phyloP scores from a whole-genome alignment of 2,888 invertebrate species.

The Caradrina clavipalpis region DNA sequence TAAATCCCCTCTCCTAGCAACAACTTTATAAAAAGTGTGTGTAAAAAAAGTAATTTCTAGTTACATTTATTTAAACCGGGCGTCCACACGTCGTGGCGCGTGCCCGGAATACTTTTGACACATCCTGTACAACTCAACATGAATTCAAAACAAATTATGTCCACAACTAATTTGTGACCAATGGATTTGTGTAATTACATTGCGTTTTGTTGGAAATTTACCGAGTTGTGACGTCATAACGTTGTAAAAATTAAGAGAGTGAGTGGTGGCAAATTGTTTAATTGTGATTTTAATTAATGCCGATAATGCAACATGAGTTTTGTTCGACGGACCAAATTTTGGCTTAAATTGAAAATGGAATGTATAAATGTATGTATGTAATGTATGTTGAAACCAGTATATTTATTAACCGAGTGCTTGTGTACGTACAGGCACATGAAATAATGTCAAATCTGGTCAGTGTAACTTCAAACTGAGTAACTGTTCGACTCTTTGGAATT shows the following conservation, averaged over 20 bases:
- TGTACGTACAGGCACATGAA: no score
- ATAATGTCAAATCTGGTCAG: no score
- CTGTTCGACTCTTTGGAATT: no score
- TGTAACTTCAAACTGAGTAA: no score
- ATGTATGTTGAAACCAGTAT: no score
- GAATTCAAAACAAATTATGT: conserved; percentile 68
- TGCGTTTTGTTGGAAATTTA: conserved; percentile 32
- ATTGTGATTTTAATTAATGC: conserved; percentile 36
- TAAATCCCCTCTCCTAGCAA: neutral
- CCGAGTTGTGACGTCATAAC: conserved; percentile 28
- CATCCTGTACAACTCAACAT: conserved; percentile 53
- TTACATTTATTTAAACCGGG: conserved; percentile 35
- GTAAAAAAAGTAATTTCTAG: conserved; percentile 18
- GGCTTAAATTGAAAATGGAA: neutral
- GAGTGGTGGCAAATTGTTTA: conserved; percentile 11
- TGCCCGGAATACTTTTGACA: conserved; percentile 44
- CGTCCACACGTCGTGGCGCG: conserved; percentile 48
- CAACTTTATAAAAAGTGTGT: conserved; percentile 11
- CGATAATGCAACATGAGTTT: conserved; percentile 9
- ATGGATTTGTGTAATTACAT: conserved; percentile 59
- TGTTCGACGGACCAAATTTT: neutral
- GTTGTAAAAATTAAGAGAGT: conserved; percentile 24
- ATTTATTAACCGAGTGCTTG: no score
- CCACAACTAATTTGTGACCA: conserved; percentile 62
- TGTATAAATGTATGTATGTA: no score